These are phyloP conservation scores for Macropis europaea DNA, from an alignment of 2,888 invertebrate species.

Conservation along the genomic window DNA sequence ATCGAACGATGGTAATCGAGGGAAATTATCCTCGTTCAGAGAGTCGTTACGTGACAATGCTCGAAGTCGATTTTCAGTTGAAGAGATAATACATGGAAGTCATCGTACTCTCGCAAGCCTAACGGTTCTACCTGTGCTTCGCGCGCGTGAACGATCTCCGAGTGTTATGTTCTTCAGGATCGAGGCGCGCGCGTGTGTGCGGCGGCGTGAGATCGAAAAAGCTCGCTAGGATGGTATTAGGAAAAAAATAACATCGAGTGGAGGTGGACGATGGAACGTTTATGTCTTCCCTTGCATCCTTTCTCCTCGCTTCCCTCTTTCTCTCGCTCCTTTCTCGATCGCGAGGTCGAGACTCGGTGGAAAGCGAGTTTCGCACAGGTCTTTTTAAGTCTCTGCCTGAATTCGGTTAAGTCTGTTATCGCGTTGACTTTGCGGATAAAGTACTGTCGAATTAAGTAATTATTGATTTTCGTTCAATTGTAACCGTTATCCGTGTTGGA, in stretches of 20 bases:
- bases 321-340: constrained; percentile 40
- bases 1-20: too few species aligned
- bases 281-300: not conserved
- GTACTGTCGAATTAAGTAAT: too few species aligned
- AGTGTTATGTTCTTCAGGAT: too few species aligned
- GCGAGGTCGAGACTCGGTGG: constrained; percentile 47
- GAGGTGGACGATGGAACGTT: constrained; percentile 35
- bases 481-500: too few species aligned
- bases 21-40: too few species aligned
- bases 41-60: too few species aligned
- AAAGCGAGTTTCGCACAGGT: constrained; percentile 40
- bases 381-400: too few species aligned
- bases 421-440: too few species aligned
- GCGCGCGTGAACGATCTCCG: constrained; percentile 68
- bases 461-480: too few species aligned
- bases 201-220: constrained; percentile 55
- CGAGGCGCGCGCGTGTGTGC: constrained; percentile 70
- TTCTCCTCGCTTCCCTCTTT: constrained; percentile 12
- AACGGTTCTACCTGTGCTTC: constrained; percentile 69
- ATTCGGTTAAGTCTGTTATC: too few species aligned
- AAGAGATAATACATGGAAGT: constrained; percentile 31
- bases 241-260: constrained; percentile 39
- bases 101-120: constrained; percentile 61
- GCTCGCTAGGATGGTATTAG: not conserved
- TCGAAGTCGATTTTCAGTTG: constrained; percentile 6